A percentile compares a stretch with the other conserved stretches of the same genome.
Evolutionary conservation across 1,140 invertebrate species (phyloP).

Genomic region (Caerostris darwini): DNA sequence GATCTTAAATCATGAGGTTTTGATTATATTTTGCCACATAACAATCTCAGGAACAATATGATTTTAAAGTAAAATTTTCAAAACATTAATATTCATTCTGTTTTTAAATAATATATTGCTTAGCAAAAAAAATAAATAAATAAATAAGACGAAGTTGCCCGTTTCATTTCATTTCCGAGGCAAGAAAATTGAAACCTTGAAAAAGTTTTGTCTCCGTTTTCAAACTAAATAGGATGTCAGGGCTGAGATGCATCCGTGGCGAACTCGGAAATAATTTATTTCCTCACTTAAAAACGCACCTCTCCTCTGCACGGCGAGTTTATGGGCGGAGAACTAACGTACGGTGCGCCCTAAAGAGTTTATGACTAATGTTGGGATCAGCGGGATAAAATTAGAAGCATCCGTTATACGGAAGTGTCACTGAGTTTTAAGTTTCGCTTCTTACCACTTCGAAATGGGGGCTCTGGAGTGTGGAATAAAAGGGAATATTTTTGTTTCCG

Average conservation of each 20-base stretch:
- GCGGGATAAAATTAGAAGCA: conserved; percentile 58
- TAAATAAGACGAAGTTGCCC: too few relatives aligned
- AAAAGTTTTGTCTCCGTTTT: background rate
- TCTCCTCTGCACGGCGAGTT: background rate
- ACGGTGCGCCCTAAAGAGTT: conserved; percentile 62
- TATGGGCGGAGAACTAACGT: conserved; percentile 22
- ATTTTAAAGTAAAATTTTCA: too few relatives aligned
- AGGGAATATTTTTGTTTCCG: background rate
- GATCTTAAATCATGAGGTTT: too few relatives aligned
- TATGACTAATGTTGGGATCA: conserved; percentile 71
- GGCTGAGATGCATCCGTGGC: conserved; percentile 34
- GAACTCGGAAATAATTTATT: conserved; percentile 57
- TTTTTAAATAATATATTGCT: too few relatives aligned
- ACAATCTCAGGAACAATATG: too few relatives aligned
- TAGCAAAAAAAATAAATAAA: too few relatives aligned
- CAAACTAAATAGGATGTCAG: conserved; percentile 35
- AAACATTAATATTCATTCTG: too few relatives aligned
- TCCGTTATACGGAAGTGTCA: conserved; percentile 67
- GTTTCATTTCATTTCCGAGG: background rate
- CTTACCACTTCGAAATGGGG: conserved; percentile 17
- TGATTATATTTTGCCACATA: too few relatives aligned
- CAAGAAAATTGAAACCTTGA: background rate
- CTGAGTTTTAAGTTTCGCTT: conserved; percentile 57
- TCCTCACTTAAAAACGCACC: background rate
- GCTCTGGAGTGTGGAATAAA: background rate